Base-by-base conservation (phyloP, 2,797 vertebrate species). In the Brachymystax lenok region DNA sequence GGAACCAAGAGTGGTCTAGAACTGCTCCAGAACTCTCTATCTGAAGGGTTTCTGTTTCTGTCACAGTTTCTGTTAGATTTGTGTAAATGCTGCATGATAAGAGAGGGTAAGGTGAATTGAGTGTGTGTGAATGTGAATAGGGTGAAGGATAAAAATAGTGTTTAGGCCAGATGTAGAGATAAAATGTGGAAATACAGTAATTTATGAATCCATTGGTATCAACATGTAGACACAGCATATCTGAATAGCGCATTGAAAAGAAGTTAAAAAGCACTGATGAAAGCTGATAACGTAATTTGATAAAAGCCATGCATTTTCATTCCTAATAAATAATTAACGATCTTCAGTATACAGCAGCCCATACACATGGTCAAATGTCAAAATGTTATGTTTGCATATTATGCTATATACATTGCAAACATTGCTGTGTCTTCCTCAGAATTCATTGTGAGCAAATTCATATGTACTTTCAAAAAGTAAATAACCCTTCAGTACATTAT, bases 81-180 rank as follows among this genome's bases (percentile, higher is more conserved):
- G 86, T 90, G 90, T 86, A 89, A 90, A 91, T 91, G 82, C 83
- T 74, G 84, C 87, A 83, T 76, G 80, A 79, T 82, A 16, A 17
- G 84, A 46, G 12, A 46, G 40, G 8, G 40, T 40, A 40, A 8
- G 84, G 88, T 80, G 87, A 84, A 91, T 88, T 87, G 90, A 82
- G 86, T 80, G 67, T 85, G 82, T 82, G 80, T 78, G 87, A 81
- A 84, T 80, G 63, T 82, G 72, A 40, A 75, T 74, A 74, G 80
- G 79, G 79, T 85, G 83, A 51, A 76, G 78, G 71, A 16, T 19
- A 54, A 30, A 27, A 56, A 12, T 46, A 12, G 40, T 46, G 8
- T 13, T 46, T 3, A 46, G 10, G 40, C 10, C 40, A 46, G 27
- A 72, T 72, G 70, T 54, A 28, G n/a, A 19, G 19, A 21, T 59